Evolutionary conservation across 1,140 invertebrate species (phyloP), one percentile per base, ranked within the genome.

Genomic region (Drosophila pallidifrons): DNA sequence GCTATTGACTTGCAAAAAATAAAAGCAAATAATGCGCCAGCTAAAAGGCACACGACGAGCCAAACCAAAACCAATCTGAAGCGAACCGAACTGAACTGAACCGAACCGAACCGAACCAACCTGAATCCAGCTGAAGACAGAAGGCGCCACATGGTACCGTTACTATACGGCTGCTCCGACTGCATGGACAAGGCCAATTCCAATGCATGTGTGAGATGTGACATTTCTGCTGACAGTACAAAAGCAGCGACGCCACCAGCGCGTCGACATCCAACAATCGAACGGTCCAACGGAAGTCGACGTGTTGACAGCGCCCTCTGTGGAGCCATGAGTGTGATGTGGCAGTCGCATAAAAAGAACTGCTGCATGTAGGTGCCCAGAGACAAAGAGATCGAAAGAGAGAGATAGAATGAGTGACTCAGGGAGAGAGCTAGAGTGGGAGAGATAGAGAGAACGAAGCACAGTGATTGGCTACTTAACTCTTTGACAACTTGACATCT

Each of bases 1-100:
- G 77, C 86, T 89, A 88, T 88, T 89, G 81, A 89, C 81, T 88
- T 81, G 85, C 81, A 76, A 68, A 88, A 68, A 85, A 89, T 88
- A 85, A 89, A 89, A 90, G 85, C 85, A 89, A 79, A 89, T 88
- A 88, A 85, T 85, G 75, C 59, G 72, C 70, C 54, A 71, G 49
- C 54, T 82, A 87, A 41, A 54, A 46, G 54, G 61, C 57, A 52
- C 51, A 54, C 46, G 35, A 67, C 10, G 32, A 25, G 41, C 32
- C 13, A 57, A 55, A 41, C 38, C 38, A 41, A 41, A 55, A 41
- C 38, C 38, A 11, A 43, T 41, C 28, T 13, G 20, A 55, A 32
- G 13, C 2, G 30, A 54, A 57, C 54, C 0, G 16, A 20, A 43
- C 16, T 25, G 3, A 55, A 41, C 38, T 11, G 11, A 43, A 57